Conservation (phyloP, 2,888 invertebrate genomes). For the Archaeoteleia sp. region DNA sequence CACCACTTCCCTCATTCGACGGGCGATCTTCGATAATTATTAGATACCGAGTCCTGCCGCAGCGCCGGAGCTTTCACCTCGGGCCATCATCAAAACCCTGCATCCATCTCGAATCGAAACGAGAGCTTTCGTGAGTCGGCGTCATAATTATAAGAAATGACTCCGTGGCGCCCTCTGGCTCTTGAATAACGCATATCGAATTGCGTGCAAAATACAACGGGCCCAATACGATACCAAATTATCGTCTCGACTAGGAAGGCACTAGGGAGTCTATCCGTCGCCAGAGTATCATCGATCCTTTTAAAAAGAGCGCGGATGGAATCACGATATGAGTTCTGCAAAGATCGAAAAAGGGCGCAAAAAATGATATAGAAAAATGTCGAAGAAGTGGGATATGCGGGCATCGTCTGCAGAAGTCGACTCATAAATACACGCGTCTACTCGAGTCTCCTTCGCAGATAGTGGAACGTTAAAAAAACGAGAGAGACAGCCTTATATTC, state of each 20-base stretch:
- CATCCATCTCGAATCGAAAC: constrained; percentile 42
- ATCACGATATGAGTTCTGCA: constrained; percentile 20
- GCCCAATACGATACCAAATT: constrained; percentile 56
- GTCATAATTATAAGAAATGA: constrained; percentile 57
- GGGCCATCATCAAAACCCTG: constrained; percentile 36
- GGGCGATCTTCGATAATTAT: constrained; percentile 66
- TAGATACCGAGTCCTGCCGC: constrained; percentile 58
- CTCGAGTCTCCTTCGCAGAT: constrained; percentile 2
- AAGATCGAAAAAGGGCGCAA: background rate
- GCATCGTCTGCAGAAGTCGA: constrained; percentile 45
- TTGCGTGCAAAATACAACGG: constrained; percentile 56
- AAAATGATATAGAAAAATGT: constrained; percentile 22
- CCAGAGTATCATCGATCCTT: constrained; percentile 23
- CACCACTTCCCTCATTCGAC: constrained; percentile 59
- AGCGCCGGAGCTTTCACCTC: constrained; percentile 33
- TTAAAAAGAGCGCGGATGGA: constrained; percentile 14
- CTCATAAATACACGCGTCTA: constrained; percentile 29
- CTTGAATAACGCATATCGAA: constrained; percentile 29
- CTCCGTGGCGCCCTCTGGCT: constrained; percentile 16
- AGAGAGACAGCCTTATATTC: constrained; percentile 21
- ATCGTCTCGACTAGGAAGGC: constrained; percentile 51
- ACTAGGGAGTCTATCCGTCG: constrained; percentile 1
- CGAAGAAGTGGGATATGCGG: constrained; percentile 23
- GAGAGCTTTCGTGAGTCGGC: constrained; percentile 52
- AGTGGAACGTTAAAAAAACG: constrained; percentile 20